Base-by-base conservation (phyloP, 2,797 vertebrate genomes). In the Acridotheres tristis region DNA sequence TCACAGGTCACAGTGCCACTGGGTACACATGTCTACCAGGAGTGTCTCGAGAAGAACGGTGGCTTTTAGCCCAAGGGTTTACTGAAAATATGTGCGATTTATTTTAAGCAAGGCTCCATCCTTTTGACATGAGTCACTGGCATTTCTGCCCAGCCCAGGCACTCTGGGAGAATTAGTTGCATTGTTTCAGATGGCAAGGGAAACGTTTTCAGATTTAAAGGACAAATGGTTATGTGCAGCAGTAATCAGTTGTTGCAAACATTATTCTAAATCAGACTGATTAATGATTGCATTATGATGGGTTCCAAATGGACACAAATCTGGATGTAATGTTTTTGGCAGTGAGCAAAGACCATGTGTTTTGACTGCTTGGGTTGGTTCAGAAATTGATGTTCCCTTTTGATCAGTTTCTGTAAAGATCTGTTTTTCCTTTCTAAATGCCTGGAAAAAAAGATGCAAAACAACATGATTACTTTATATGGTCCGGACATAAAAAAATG, bases 261-360 rank as follows among this genome's bases (percentile, higher is more conserved):
- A 38, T 85, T 75, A 63, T 69, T 88, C 75, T 86, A 94, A 95
- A 93, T 95, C 88, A 78, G 85, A 3, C 71, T 96, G 92, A 96
- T 96, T 92, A 93, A 95, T 88, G 68, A 74, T 89, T 93, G 48
- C 30, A 2, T 76, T 91, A 40, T 47, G 73, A 93, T 67, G 83
- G 65, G 16, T 83, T 96, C 59, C 80, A 78, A 88, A 79, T 43
- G 80, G 77, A 80, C 77, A 79, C 78, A 90, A 93, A 88, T 89
- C 58, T 86, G 84, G 63, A 82, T 93, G 66, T 62, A 74, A 17
- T n/a, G 22, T 10, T 67, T 91, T 82, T 96, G 95, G 90, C 76
- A 95, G 55, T 18, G 13, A 74, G 80, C 20, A 85, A 54, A 84
- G 69, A 72, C 32, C 25, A 2, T 12, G 61, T 86, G 80, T 73